Conservation (phyloP, 2,888 invertebrate species). For the Leptopilina syphax region DNA sequence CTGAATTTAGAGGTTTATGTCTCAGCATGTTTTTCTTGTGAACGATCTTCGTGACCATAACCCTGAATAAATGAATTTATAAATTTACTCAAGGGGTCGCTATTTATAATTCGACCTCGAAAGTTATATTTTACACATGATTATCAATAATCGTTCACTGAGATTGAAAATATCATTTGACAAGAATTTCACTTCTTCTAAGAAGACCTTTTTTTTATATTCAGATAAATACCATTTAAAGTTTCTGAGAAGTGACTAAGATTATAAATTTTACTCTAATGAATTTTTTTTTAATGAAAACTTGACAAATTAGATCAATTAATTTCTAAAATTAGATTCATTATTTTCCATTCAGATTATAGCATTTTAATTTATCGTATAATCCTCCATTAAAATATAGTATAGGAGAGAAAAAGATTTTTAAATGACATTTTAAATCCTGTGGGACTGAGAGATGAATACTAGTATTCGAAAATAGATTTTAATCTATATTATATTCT, state of each 20-base stretch:
- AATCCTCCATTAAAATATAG: neutral
- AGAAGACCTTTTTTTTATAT: neutral
- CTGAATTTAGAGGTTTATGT: neutral
- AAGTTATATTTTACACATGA: slow-evolving; percentile 59
- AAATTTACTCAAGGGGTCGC: slow-evolving; percentile 40
- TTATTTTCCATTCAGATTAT: neutral
- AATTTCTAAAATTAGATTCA: neutral
- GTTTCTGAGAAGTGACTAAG: too few relatives aligned
- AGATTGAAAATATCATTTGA: slow-evolving; percentile 45
- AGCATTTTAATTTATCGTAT: neutral
- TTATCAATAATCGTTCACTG: slow-evolving; percentile 63
- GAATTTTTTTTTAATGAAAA: too few relatives aligned
- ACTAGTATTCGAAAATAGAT: slow-evolving; percentile 8
- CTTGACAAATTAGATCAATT: neutral
- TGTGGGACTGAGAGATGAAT: slow-evolving; percentile 13
- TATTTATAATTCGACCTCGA: slow-evolving; percentile 57
- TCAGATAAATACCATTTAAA: neutral
- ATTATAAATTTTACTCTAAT: too few relatives aligned
- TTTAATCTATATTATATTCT: slow-evolving; percentile 1
- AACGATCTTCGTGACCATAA: slow-evolving; percentile 5
- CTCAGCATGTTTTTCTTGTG: slow-evolving; percentile 11
- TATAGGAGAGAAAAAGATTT: slow-evolving; percentile 6
- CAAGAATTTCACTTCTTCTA: slow-evolving; percentile 16
- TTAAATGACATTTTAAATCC: slow-evolving; percentile 37
- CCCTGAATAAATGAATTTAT: slow-evolving; percentile 48